phyloP scores from a whole-genome alignment of 2,888 invertebrate genomes.

The Autographa gamma region DNA sequence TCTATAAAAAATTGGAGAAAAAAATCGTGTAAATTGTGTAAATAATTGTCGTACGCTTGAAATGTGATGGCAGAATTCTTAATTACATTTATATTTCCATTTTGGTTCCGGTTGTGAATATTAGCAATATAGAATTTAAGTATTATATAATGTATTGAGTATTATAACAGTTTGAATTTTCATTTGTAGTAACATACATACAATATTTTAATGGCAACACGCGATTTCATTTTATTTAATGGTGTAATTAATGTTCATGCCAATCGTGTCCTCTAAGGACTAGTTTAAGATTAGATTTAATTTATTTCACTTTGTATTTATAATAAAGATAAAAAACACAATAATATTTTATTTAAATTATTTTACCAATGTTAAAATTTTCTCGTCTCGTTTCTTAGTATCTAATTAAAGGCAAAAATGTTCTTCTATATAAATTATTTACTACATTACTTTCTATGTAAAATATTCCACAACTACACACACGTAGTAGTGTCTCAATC shows the following conservation, averaged over 20 bases:
- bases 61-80: conserved; percentile 30
- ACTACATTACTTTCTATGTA: too few relatives aligned
- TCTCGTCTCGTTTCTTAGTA: too few relatives aligned
- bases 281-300: conserved; percentile 66
- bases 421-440: too few relatives aligned
- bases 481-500: too few relatives aligned
- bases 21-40: conserved; percentile 28
- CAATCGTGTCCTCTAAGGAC: conserved; percentile 62
- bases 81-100: conserved; percentile 36
- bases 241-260: conserved; percentile 36
- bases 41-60: conserved; percentile 34
- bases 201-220: conserved; percentile 24
- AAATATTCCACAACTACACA: too few relatives aligned
- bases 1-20: conserved; percentile 5
- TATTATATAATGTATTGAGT: conserved; percentile 47
- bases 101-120: conserved; percentile 72
- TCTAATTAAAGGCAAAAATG: too few relatives aligned
- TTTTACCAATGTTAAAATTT: too few relatives aligned
- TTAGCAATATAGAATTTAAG: conserved; percentile 64
- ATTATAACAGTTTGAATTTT: conserved; percentile 50
- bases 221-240: conserved; percentile 43
- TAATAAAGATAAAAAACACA: conserved; percentile 58
- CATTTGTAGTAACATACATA: conserved; percentile 30
- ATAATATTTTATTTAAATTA: conserved; percentile 10
- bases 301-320: conserved; percentile 68